A percentile compares a stretch with the other conserved stretches of the same genome.
Evolutionary conservation across 1,140 invertebrate species (phyloP).

Genomic region (Ditylenchus dipsaci): DNA sequence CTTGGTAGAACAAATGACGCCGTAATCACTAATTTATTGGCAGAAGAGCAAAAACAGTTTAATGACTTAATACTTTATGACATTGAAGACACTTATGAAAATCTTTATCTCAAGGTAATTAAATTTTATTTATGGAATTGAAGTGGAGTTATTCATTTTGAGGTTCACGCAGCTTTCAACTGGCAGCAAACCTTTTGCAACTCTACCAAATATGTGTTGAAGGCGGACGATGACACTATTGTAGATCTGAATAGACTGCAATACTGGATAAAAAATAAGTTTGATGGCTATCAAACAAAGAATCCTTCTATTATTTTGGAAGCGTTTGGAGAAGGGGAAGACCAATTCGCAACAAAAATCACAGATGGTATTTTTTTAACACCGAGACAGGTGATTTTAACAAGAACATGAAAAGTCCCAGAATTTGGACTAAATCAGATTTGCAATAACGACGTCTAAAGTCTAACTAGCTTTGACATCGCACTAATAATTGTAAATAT

Average conservation of each 20-base stretch:
- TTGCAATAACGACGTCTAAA: too few relatives aligned
- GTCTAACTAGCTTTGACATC: too few relatives aligned
- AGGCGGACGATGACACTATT: not conserved
- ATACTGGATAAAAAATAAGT: conserved; percentile 12
- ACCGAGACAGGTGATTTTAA: too few relatives aligned
- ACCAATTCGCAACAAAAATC: too few relatives aligned
- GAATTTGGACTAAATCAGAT: too few relatives aligned
- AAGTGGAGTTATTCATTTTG: too few relatives aligned
- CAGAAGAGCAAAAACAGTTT: not conserved
- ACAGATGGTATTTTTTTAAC: too few relatives aligned
- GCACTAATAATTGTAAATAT: too few relatives aligned
- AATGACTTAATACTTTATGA: not conserved
- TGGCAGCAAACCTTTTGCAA: not conserved
- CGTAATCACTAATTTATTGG: not conserved
- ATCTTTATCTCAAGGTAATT: too few relatives aligned
- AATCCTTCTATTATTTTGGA: conserved; percentile 10
- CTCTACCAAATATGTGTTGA: not conserved
- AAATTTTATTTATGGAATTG: too few relatives aligned
- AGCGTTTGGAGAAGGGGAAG: not conserved
- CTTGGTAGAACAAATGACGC: not conserved
- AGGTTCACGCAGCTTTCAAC: not conserved
- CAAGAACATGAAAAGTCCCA: too few relatives aligned
- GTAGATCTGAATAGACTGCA: not conserved
- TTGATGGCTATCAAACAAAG: not conserved
- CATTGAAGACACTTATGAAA: too few relatives aligned